Percentiles rank a stretch among this genome's conserved stretches.
Conservation (phyloP, 2,888 invertebrate species). For the Rhingia rostrata region DNA sequence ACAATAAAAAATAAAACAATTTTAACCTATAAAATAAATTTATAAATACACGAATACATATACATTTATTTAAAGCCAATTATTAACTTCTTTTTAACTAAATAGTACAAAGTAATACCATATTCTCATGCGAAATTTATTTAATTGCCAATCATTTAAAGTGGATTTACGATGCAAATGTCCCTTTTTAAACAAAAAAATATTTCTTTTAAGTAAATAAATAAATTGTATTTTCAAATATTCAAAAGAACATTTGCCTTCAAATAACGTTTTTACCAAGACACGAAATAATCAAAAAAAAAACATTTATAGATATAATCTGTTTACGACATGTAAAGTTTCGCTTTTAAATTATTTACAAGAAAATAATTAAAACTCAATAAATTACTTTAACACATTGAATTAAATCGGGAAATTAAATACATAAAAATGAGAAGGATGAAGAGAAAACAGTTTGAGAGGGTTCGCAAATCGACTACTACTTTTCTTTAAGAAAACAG, state of each 20-base stretch:
- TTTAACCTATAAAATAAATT: constrained; percentile 31
- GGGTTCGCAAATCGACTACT: constrained; percentile 21
- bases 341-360: constrained; percentile 53
- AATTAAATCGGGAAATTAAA: constrained; percentile 21
- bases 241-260: not conserved
- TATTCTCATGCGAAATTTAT: constrained; percentile 59
- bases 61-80: constrained; percentile 62
- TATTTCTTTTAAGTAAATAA: too few species aligned
- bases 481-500: constrained; percentile 22
- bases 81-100: constrained; percentile 42
- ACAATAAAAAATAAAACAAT: constrained; percentile 11
- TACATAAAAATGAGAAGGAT: constrained; percentile 20
- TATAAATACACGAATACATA: constrained; percentile 62
- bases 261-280: constrained; percentile 21
- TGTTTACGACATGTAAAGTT: constrained; percentile 49
- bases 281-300: constrained; percentile 21
- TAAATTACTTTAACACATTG: constrained; percentile 40
- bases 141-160: constrained; percentile 51
- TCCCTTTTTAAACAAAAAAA: constrained; percentile 8
- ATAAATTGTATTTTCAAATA: not conserved
- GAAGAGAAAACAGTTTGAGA: constrained; percentile 29
- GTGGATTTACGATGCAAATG: constrained; percentile 25
- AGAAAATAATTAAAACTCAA: constrained; percentile 4
- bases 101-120: constrained; percentile 48
- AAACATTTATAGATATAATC: constrained; percentile 46